Evolutionary conservation across 2,797 vertebrate species (phyloP).

Genomic region (Myotis findleyi): DNA sequence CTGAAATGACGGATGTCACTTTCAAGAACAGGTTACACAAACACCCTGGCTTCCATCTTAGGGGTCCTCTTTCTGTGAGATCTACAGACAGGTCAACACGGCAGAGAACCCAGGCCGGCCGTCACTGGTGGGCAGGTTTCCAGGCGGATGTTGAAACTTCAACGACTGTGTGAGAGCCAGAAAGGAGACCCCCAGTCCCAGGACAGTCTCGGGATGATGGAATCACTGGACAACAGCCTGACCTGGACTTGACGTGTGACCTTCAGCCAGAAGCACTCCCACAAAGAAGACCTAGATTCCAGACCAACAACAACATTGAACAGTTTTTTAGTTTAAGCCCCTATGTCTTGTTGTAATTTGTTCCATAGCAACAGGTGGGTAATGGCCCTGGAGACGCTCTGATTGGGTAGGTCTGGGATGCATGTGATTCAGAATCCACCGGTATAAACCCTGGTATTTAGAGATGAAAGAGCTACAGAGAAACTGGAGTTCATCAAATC

Average conservation of each 20-base stretch:
- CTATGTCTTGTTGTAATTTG: neutral
- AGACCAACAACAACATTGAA: neutral
- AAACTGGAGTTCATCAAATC: neutral
- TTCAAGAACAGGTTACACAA: neutral
- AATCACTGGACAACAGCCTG: neutral
- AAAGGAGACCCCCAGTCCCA: neutral
- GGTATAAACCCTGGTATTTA: neutral
- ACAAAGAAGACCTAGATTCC: neutral
- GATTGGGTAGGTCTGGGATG: neutral
- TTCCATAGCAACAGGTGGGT: neutral
- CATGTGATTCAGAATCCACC: neutral
- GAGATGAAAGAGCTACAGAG: neutral
- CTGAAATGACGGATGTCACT: neutral
- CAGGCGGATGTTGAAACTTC: neutral
- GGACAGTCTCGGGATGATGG: neutral
- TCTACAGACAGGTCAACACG: neutral
- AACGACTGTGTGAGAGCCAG: neutral
- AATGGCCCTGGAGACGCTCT: neutral
- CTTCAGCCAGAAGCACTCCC: neutral
- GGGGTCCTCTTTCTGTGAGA: neutral
- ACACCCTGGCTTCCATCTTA: neutral
- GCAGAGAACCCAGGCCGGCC: too few relatives aligned
- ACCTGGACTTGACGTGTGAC: neutral
- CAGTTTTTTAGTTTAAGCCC: neutral
- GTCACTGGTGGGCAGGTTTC: neutral